Evolutionary conservation across 2,113 vertebrate genomes (phyloP).

Genomic region (Eubucco bourcierii): DNA sequence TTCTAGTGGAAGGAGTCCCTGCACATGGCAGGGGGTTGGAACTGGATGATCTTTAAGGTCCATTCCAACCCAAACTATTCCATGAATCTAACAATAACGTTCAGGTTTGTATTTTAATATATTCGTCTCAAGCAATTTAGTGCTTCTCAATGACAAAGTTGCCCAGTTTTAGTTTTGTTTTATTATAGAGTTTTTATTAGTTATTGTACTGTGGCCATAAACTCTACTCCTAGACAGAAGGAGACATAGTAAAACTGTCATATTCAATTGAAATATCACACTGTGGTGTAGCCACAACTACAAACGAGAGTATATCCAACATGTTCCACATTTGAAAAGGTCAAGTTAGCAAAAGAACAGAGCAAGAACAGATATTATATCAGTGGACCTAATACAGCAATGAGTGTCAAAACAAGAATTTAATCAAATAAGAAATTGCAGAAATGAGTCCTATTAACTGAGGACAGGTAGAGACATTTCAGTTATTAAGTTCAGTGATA

Average conservation of each 20-base stretch:
- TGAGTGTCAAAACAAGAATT: neutral
- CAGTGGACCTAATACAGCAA: neutral
- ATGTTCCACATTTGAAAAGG: slow-evolving; percentile 24
- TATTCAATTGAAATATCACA: slow-evolving; percentile 47
- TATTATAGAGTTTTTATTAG: slow-evolving; percentile 37
- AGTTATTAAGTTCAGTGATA: neutral
- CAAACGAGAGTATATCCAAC: neutral
- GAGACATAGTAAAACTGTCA: slow-evolving; percentile 34
- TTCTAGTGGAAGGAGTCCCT: too few relatives aligned
- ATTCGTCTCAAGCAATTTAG: neutral
- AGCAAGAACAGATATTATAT: neutral
- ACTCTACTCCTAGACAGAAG: slow-evolving; percentile 22
- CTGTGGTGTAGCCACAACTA: neutral
- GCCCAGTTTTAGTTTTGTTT: neutral
- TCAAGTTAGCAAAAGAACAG: slow-evolving; percentile 8
- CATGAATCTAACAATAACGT: too few relatives aligned
- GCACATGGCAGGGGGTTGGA: too few relatives aligned
- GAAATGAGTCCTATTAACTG: neutral
- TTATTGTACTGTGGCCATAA: slow-evolving; percentile 12
- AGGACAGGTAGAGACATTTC: neutral
- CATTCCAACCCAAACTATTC: too few relatives aligned
- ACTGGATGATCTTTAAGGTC: too few relatives aligned
- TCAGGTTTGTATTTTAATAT: neutral
- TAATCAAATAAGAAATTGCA: neutral
- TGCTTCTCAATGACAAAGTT: neutral